Percentiles rank a stretch among this genome's conserved stretches.
These are phyloP conservation scores for Callithrix jacchus DNA, from an alignment of 2,113 vertebrate genomes.

Conservation along the genomic window DNA sequence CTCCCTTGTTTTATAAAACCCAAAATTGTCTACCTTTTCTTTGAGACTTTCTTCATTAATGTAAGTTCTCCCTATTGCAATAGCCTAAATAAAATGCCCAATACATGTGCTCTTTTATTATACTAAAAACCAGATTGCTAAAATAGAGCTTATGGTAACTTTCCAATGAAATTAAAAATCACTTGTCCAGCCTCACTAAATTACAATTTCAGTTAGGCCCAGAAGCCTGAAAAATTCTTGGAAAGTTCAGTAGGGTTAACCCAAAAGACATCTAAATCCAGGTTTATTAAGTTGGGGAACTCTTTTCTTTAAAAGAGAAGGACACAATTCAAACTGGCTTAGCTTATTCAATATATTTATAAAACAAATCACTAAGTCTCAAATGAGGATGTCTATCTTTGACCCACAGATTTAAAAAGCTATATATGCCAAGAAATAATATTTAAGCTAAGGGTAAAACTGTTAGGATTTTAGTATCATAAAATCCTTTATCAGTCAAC, in stretches of 20 bases:
- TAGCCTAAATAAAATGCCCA: not conserved
- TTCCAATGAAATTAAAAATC: not conserved
- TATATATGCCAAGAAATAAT: not conserved
- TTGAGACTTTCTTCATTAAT: not conserved
- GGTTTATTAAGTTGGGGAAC: not conserved
- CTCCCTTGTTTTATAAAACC: not conserved
- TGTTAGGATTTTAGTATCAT: constrained; percentile 4
- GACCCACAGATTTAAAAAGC: not conserved
- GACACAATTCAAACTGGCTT: not conserved
- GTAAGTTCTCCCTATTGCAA: not conserved
- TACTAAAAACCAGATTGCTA: not conserved
- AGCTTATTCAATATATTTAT: not conserved
- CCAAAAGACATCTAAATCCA: not conserved
- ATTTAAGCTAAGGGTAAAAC: not conserved
- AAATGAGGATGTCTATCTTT: not conserved
- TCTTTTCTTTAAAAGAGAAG: constrained; percentile 12
- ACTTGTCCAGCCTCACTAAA: not conserved
- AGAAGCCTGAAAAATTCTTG: not conserved
- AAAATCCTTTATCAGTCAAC: not conserved
- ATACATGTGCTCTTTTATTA: not conserved
- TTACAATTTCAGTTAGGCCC: not conserved
- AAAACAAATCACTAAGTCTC: not conserved
- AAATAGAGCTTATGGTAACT: not conserved
- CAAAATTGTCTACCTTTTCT: not conserved
- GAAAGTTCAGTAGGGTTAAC: not conserved